Evolutionary conservation across 2,797 vertebrate species (phyloP).

Genomic region (Antennarius maculatus): DNA sequence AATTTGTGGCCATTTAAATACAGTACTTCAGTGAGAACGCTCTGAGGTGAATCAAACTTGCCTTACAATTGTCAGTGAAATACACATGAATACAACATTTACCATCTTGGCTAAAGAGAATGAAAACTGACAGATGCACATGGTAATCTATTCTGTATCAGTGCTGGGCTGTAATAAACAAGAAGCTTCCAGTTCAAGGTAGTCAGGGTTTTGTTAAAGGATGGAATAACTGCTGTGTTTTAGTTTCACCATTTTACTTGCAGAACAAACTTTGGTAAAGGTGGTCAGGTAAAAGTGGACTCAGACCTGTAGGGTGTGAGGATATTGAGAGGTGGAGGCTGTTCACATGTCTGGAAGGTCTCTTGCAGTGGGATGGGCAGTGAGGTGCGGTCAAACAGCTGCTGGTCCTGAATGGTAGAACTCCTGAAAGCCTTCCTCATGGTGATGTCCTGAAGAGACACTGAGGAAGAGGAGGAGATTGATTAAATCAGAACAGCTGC

Average conservation of each 20-base stretch:
- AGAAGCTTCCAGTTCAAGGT: neutral
- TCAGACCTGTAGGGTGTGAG: constrained; percentile 95
- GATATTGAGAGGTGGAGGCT: constrained; percentile 97
- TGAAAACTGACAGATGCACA: constrained; percentile 1
- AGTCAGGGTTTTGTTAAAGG: neutral
- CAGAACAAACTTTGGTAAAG: neutral
- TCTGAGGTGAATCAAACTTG: constrained; percentile 2
- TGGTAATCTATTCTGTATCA: neutral
- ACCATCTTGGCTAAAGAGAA: neutral
- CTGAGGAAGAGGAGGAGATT: constrained; percentile 66
- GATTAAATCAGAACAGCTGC: constrained; percentile 20
- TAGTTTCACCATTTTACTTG: neutral
- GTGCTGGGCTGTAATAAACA: neutral
- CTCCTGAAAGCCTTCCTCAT: constrained; percentile 99
- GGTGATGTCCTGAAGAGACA: constrained; percentile 98
- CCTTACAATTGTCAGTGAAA: constrained; percentile 2
- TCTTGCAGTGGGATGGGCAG: constrained; percentile 95
- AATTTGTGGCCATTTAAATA: neutral
- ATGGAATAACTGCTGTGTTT: neutral
- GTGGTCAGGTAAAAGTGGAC: neutral
- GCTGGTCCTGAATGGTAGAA: constrained; percentile 96
- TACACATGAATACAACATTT: neutral
- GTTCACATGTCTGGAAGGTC: constrained; percentile 92
- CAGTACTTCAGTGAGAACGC: constrained; percentile 10
- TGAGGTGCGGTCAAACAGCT: constrained; percentile 94